Conservation (phyloP, 2,113 vertebrate species). For the Alouatta palliata region DNA sequence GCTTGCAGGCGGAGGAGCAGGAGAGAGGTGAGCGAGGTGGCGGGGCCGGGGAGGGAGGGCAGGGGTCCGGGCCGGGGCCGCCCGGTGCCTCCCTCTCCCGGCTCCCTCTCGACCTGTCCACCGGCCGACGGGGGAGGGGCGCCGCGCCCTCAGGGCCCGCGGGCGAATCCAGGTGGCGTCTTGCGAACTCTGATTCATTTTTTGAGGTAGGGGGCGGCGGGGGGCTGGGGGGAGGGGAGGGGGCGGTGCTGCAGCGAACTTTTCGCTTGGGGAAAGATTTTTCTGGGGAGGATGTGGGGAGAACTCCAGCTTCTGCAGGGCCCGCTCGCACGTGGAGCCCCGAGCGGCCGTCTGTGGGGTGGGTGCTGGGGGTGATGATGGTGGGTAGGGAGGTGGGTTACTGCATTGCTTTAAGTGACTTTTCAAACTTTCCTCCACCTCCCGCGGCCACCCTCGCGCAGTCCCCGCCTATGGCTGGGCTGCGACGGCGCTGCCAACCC, state of each 20-base stretch:
- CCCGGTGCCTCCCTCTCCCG: conserved; percentile 38
- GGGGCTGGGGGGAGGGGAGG: fast-evolving
- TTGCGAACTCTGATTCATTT: neutral
- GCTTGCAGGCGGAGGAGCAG: conserved; percentile 95
- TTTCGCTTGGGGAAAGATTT: conserved; percentile 30
- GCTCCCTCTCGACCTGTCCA: neutral
- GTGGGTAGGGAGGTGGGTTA: neutral
- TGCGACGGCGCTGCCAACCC: conserved; percentile 10
- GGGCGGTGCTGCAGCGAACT: conserved; percentile 63
- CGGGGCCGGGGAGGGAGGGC: neutral
- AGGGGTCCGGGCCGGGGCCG: neutral
- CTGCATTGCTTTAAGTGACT: conserved; percentile 68
- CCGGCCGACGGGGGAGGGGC: conserved; percentile 46
- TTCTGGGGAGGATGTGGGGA: neutral
- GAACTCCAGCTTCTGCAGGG: neutral
- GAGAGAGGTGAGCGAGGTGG: conserved; percentile 87
- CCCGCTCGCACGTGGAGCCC: conserved; percentile 43
- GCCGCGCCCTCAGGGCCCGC: conserved; percentile 38
- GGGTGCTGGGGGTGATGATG: neutral
- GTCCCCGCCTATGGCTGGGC: conserved; percentile 59
- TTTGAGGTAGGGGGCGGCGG: fast-evolving
- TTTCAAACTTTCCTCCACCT: conserved; percentile 75
- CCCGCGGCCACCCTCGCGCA: neutral
- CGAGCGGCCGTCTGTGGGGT: neutral
- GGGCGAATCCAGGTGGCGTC: neutral